Conservation (phyloP, 2,888 invertebrate species). For the Erebia epiphron region DNA sequence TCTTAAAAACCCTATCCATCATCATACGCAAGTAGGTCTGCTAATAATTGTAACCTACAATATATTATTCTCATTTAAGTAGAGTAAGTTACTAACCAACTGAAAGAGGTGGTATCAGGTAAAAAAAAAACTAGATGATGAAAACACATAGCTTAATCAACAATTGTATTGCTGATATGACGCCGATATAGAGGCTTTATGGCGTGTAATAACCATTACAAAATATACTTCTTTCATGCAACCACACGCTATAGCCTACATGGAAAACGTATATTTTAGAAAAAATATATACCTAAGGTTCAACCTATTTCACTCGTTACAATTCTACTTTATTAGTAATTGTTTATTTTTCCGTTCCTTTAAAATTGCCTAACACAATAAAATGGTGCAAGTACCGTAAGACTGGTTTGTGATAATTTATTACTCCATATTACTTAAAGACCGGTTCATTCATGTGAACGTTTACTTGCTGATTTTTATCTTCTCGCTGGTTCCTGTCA, state of each 20-base stretch:
- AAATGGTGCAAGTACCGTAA: background rate
- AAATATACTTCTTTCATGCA: slow-evolving; percentile 38
- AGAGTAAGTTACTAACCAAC: no score
- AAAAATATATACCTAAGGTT: no score
- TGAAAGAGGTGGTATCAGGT: no score
- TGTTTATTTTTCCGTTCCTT: background rate
- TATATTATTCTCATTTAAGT: no score
- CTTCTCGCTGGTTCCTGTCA: background rate
- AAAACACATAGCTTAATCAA: slow-evolving; percentile 35
- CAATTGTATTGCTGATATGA: slow-evolving; percentile 42
- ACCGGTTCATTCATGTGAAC: background rate
- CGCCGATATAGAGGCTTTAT: slow-evolving; percentile 37
- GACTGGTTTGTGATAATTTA: background rate
- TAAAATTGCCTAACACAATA: background rate
- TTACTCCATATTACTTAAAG: background rate
- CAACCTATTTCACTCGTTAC: background rate
- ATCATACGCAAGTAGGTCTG: no score
- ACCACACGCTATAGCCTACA: slow-evolving; percentile 17
- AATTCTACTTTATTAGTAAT: background rate
- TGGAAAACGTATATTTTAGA: no score
- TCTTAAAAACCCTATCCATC: no score
- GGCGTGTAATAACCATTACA: slow-evolving; percentile 38
- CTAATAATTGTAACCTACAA: no score
- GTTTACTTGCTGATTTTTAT: slow-evolving; percentile 1
- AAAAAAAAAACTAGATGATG: no score